Percentiles rank a stretch among this genome's conserved stretches.
Conservation (phyloP, 2,113 vertebrate genomes). For the Corapipo altera region DNA sequence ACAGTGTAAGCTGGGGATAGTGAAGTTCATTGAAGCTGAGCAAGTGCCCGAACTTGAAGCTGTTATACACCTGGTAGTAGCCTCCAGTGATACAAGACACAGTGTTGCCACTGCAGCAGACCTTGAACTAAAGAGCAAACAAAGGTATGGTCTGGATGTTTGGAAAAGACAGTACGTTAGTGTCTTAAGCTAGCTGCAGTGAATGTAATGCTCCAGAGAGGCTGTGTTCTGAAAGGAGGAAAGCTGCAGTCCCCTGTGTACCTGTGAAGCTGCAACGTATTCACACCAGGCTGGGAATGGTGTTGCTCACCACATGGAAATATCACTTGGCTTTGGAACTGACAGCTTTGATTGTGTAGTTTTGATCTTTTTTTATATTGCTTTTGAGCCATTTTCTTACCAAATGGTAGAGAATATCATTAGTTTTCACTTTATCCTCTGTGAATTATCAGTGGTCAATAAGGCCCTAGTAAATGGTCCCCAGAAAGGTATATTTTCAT, state of each 20-base stretch:
- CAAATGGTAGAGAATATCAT: rapidly evolving
- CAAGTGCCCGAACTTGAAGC: constrained; percentile 95
- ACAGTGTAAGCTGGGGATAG: constrained; percentile 96
- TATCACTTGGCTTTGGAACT: neutral
- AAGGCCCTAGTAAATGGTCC: neutral
- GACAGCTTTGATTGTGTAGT: neutral
- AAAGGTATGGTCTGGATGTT: constrained; percentile 78
- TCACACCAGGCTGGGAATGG: neutral
- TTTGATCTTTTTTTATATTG: neutral
- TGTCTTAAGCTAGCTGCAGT: neutral
- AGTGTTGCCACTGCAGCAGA: constrained; percentile 96
- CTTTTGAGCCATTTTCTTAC: neutral
- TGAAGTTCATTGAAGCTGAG: constrained; percentile 96
- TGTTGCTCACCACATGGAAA: neutral
- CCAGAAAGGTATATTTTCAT: neutral
- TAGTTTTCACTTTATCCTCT: neutral
- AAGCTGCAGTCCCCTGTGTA: rapidly evolving
- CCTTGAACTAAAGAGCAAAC: constrained; percentile 95
- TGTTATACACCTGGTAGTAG: constrained; percentile 92
- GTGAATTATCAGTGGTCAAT: neutral
- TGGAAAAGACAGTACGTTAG: neutral
- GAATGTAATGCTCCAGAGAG: neutral
- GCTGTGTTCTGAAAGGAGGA: neutral
- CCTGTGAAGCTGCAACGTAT: neutral
- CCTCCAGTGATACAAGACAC: constrained; percentile 95